These are phyloP conservation scores for Carapus acus DNA, from an alignment of 2,797 vertebrate species.

Conservation along the genomic window DNA sequence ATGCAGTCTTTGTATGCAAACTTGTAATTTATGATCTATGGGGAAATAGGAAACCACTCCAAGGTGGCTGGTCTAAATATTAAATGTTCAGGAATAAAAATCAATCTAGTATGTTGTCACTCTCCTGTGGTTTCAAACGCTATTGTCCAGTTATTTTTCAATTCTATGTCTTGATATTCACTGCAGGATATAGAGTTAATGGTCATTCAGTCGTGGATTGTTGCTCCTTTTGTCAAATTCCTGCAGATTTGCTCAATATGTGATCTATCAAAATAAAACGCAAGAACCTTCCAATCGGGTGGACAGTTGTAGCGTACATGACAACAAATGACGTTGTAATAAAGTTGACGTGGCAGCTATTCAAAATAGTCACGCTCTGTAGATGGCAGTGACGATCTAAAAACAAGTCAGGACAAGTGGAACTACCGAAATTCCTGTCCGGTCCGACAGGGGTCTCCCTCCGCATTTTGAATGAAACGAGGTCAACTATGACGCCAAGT, in stretches of 20 bases:
- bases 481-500: slow-evolving; percentile 46
- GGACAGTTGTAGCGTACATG: slow-evolving; percentile 1
- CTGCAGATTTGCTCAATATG: no score
- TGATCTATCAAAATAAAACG: no score
- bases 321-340: no score
- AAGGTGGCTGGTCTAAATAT: slow-evolving; percentile 64
- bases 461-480: slow-evolving; percentile 3
- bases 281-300: no score
- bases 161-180: no score
- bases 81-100: slow-evolving; percentile 76
- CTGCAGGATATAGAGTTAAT: no score
- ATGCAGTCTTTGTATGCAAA: slow-evolving; percentile 57
- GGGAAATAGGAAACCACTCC: slow-evolving; percentile 62
- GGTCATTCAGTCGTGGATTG: no score
- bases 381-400: slow-evolving; percentile 19
- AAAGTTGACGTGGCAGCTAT: no score
- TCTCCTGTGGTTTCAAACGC: background rate
- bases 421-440: background rate
- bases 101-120: slow-evolving; percentile 48
- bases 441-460: slow-evolving; percentile 13
- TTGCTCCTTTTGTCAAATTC: no score
- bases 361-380: slow-evolving; percentile 5
- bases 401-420: no score
- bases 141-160: no score
- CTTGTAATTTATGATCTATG: slow-evolving; percentile 69